phyloP scores from a whole-genome alignment of 2,113 vertebrate genomes.

The Porphyrio hochstetteri region DNA sequence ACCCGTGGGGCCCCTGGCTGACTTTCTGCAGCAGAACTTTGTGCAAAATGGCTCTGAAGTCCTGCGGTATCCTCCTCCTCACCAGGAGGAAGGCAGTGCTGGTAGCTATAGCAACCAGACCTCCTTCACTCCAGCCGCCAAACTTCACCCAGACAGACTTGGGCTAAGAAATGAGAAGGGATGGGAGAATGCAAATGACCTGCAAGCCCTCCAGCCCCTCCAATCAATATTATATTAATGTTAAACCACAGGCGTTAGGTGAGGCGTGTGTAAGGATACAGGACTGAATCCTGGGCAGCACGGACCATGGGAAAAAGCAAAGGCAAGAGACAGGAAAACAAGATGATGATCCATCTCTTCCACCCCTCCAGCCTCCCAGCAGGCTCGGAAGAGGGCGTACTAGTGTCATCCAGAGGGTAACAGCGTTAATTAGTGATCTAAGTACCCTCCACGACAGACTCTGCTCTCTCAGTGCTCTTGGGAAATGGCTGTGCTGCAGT shows the following conservation, averaged over 20 bases:
- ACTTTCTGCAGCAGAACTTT: neutral
- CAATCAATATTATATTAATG: neutral
- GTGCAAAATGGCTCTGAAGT: neutral
- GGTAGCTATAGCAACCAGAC: constrained; percentile 47
- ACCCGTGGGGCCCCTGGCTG: neutral
- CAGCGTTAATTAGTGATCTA: neutral
- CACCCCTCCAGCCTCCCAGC: neutral
- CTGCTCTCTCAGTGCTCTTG: neutral
- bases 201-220: neutral
- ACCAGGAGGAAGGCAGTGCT: neutral
- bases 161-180: neutral
- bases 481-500: fast-evolving
- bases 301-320: fast-evolving
- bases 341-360: neutral
- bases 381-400: neutral
- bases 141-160: neutral
- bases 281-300: neutral
- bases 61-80: neutral
- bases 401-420: neutral
- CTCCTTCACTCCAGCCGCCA: neutral
- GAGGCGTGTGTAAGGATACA: neutral
- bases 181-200: neutral
- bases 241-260: neutral
- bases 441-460: neutral
- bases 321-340: neutral